Percentiles rank a stretch among this genome's conserved stretches.
These are phyloP conservation scores for Chamaea fasciata DNA, from an alignment of 2,113 vertebrate species.

Conservation along the genomic window DNA sequence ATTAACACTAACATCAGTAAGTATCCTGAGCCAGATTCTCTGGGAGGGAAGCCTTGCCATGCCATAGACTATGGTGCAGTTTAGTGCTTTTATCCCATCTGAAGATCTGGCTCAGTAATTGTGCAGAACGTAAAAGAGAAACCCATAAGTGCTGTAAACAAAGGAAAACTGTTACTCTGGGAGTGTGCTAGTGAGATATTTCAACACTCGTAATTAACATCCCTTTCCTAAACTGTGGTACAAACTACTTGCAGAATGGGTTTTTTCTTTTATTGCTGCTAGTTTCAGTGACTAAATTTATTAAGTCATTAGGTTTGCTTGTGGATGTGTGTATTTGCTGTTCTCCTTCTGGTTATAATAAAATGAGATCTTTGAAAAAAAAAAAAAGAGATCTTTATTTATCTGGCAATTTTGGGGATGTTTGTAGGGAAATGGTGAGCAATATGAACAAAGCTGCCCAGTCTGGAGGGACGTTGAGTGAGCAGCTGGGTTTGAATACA, in stretches of 20 bases:
- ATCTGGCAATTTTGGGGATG: neutral
- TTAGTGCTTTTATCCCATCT: neutral
- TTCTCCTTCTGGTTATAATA: slow-evolving; percentile 9
- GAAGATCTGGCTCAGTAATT: slow-evolving; percentile 18
- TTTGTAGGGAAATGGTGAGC: neutral
- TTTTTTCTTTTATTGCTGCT: slow-evolving; percentile 40
- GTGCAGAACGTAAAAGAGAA: slow-evolving; percentile 31
- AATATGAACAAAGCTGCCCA: neutral
- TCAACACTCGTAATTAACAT: slow-evolving; percentile 43
- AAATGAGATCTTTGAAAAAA: neutral
- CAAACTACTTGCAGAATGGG: slow-evolving; percentile 21
- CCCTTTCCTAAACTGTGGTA: slow-evolving; percentile 15
- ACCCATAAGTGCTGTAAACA: slow-evolving; percentile 43
- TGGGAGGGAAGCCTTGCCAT: neutral
- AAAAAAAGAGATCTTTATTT: neutral
- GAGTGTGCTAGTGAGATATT: slow-evolving; percentile 14
- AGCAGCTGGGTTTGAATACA: neutral
- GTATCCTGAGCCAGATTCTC: neutral
- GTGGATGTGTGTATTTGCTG: slow-evolving; percentile 3
- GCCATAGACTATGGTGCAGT: neutral
- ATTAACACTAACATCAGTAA: neutral
- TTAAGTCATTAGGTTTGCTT: slow-evolving; percentile 14
- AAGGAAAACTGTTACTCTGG: slow-evolving; percentile 41
- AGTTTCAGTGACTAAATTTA: slow-evolving; percentile 47
- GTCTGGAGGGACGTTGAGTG: neutral